Evolutionary conservation across 2,113 vertebrate species (phyloP), one percentile per base, ranked within the genome.

Genomic region (Phyllopteryx taeniolatus): DNA sequence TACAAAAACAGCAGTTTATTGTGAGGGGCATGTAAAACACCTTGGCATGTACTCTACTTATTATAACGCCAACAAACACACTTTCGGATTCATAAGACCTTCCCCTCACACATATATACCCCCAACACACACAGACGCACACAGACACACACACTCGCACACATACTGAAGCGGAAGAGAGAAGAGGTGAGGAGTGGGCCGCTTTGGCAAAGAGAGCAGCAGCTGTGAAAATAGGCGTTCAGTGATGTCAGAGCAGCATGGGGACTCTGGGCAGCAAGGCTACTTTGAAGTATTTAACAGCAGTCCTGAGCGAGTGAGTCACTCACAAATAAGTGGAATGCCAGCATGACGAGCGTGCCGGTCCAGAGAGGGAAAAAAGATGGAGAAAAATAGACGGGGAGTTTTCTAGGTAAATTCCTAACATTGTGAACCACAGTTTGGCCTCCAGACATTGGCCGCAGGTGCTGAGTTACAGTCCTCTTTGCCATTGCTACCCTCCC

Each of bases 221-320:
- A 89, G 90, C 90, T 92, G 88, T 85, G 78, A 84, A 92, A 92
- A 91, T 86, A 90, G 77, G 69, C 71, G 33, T 62, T 17, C 35
- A 67, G 78, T 90, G 90, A 92, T 88, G 91, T 91, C 89, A 92
- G 85, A 77, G 79, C 77, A 75, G 83, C 74, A 68, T 75, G 19
- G 70, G 84, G 70, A 85, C 84, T 80, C 74, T 87, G 80, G 86
- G 87, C 87, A 78, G 72, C 75, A 27, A 70, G 73, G 57, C 65
- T 70, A 12, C 87, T 91, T 86, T 86, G 82, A 89, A 87, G 79
- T 75, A 76, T 79, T 87, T 87, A 79, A 85, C 71, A 68, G 73
- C 57, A 72, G 63, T 27, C 27, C 57, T 54, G 70, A 68, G 72
- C 78, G 61, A 67, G 72, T 53, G 61, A 46, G 22, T 66, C 68